These are phyloP conservation scores for Hafferia zeledoni DNA, from an alignment of 2,797 vertebrate species.

Conservation along the genomic window DNA sequence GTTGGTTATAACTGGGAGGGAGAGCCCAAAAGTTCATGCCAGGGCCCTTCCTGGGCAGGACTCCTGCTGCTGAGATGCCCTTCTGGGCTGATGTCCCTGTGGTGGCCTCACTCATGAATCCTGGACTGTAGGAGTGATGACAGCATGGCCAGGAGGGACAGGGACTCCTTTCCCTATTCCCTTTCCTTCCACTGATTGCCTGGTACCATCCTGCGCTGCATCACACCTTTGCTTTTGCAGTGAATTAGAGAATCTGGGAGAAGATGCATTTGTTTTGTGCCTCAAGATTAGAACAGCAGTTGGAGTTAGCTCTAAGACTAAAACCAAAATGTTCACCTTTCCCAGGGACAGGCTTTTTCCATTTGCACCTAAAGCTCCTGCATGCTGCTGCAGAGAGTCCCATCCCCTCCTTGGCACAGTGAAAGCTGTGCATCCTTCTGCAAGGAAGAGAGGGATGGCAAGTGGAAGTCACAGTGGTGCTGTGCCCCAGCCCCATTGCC, in stretches of 20 bases:
- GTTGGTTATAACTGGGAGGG: neutral
- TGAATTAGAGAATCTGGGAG: neutral
- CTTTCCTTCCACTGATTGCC: neutral
- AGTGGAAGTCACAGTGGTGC: neutral
- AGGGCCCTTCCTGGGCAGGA: neutral
- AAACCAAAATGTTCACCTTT: neutral
- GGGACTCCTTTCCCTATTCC: neutral
- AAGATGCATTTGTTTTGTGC: neutral
- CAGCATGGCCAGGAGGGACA: neutral
- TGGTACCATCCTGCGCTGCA: neutral
- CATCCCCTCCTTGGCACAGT: accelerated
- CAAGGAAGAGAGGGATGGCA: neutral
- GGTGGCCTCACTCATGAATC: accelerated
- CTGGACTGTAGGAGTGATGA: neutral
- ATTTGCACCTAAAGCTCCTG: neutral
- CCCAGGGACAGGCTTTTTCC: accelerated
- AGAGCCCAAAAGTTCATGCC: neutral
- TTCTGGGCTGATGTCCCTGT: neutral
- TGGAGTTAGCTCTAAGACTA: neutral
- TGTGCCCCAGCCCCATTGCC: neutral
- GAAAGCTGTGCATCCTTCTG: neutral
- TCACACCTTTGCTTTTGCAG: neutral
- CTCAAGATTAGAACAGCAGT: neutral
- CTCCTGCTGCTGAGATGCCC: neutral
- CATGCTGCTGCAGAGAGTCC: neutral